Evolutionary conservation across 2,113 vertebrate genomes (phyloP), one percentile per base, ranked within the genome.

Genomic region (Microcebus murinus): DNA sequence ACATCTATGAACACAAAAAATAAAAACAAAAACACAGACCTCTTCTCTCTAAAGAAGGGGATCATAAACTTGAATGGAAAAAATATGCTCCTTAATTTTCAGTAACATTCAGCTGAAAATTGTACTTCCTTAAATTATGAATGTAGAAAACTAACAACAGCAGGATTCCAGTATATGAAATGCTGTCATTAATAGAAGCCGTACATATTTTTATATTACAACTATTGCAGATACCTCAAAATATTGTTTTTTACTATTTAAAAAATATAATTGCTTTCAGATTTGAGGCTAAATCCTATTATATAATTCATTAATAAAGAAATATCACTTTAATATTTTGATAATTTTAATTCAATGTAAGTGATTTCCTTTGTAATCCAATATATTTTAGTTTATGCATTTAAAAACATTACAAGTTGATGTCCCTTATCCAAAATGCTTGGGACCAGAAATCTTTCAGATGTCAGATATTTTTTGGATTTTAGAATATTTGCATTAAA

Each of bases 271-370:
- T 23, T 2, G 8, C 29, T 94, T 91, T 94, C 50, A 57, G 10
- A 92, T 34, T 12, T 31, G 4, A 61, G 9, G 27, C 31, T 42
- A 88, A 31, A 93, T 48, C 9, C n/a, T 55, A 29, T 87, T 79
- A 65, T 79, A 87, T 91, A 87, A 91, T 39, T 95, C n/a, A 93
- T 83, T 86, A 82, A 57, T 68, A 93, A 94, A 65, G 12, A 95
- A 57, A 88, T 3, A 70, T n/a, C 52, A 87, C 29, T 86, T 76
- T 68, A 95, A 68, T 71, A 86, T 89, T 52, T 80, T 82, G 18
- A 65, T 70, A 42, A 83, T 18, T 90, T 23, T 94, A 94, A 93
- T 18, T 94, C 34, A 92, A 89, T 42, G 14, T 55, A 84, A 91
- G 20, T 84, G 8, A 81, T 50, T 89, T 91, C 36, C 6, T 88